A percentile compares a stretch with the other conserved stretches of the same genome.
Conservation (phyloP, 2,888 invertebrate genomes). For the Andricus curvator region DNA sequence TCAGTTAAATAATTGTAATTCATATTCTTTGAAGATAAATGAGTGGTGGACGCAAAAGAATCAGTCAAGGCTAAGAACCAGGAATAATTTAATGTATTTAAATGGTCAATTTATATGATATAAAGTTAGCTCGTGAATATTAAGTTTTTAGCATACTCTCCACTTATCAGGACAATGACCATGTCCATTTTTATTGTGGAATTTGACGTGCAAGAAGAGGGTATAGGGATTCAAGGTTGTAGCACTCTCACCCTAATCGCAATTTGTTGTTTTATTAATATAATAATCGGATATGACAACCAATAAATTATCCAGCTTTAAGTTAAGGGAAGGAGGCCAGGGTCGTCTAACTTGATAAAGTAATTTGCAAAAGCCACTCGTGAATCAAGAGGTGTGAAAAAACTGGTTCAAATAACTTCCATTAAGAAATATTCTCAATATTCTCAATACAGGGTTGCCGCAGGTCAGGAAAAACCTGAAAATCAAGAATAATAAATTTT, state of each 20-base stretch:
- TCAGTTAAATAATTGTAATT: too few relatives aligned
- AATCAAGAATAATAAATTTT: too few relatives aligned
- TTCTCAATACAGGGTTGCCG: too few relatives aligned
- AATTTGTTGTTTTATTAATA: constrained; percentile 54
- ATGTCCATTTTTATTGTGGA: constrained; percentile 19
- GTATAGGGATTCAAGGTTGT: constrained; percentile 49
- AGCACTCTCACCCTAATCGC: constrained; percentile 50
- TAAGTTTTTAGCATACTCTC: constrained; percentile 17
- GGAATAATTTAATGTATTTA: not conserved
- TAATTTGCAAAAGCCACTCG: constrained; percentile 53
- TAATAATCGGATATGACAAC: constrained; percentile 53
- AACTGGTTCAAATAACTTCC: not conserved
- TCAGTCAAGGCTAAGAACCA: not conserved
- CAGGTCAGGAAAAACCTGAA: too few relatives aligned
- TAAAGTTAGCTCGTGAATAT: constrained; percentile 6
- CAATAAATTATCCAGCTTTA: constrained; percentile 15
- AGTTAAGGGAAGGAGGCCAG: constrained; percentile 65
- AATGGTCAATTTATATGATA: not conserved
- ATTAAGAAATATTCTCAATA: too few relatives aligned
- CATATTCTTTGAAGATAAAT: too few relatives aligned
- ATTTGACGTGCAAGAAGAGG: constrained; percentile 1
- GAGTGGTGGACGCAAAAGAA: too few relatives aligned
- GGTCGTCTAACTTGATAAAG: constrained; percentile 58
- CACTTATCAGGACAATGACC: constrained; percentile 18
- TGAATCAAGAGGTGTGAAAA: not conserved